Evolutionary conservation across 1,140 invertebrate species (phyloP), one percentile per base, ranked within the genome.

Genomic region (Tetramorium parvispinum): DNA sequence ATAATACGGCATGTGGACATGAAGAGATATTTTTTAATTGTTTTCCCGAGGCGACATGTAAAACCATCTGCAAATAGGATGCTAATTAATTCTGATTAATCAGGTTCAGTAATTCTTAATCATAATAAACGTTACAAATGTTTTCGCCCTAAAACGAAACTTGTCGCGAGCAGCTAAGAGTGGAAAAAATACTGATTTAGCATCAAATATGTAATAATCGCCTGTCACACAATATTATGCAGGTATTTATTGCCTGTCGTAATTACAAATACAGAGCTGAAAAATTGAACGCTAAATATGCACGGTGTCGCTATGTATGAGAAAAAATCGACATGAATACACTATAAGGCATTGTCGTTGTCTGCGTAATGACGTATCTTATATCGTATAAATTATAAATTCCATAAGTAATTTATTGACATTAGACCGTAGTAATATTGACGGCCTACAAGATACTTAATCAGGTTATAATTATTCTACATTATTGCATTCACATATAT

Each of bases 201-300:
- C 11, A 8, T 81, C 1, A 55, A 21, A 32, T 11, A n/a, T 13
- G 27, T 40, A 53, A 70, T 65, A 55, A 81, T 18, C 8, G 13
- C 0, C 27, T 65, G 0, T 51, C 24, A n/a, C 13, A 57, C 37
- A 3, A 43, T 4, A 21, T 66, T 68, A 68, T 46, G 37, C 18
- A 65, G 10, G 1, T 49, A 51, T 10, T 61, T 77, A 65, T 79
- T 78, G 46, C 3, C 1, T 63, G 49, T 27, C 13, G 7, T 63
- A 77, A 63, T 32, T 13, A 75, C 32, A 57, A 65, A 65, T 46
- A 65, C 18, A n/a, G 18, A 65, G 0, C 37, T 21, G 73, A 70
- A 27, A 81, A 70, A 81, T 81, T 55, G 18, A 11, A 70, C 2
- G 16, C 16, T 27, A 81, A 79, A 65, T 24, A 37, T 53, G 13